Evolutionary conservation across 2,797 vertebrate genomes (phyloP), one percentile per base, ranked within the genome.

Genomic region (Bryconaethiops microstoma): DNA sequence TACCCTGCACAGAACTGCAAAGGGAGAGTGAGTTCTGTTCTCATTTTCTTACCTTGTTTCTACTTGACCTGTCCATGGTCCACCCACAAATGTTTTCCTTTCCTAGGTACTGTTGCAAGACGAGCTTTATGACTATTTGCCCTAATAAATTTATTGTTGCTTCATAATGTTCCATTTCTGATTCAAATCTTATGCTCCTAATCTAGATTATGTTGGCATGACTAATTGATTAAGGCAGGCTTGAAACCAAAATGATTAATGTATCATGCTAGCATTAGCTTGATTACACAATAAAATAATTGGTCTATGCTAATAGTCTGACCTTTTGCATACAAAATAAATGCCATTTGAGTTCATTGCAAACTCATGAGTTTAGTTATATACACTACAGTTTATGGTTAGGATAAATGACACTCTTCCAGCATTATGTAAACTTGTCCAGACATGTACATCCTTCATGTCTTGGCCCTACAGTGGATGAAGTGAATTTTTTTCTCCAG

Each of bases 401-500:
- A 14, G 48, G 48, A 14, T 52, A 13, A 52, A 52, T 14, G 13
- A 52, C 1, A 16, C 0, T 52, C 13, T 52, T 52, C 48, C 13
- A 52, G 48, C 13, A 14, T 13, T 50, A 0, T 52, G 10, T 52
- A 14, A 52, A 52, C 13, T 45, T 45, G 42, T 45, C 42, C 42
- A 45, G 35, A 45, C 42, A 7, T 45, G 42, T 42, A 67, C 23
- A 29, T 1, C 12, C 42, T 42, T 68, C 8, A 48, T 13, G 67
- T 2, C 21, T 48, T 68, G 17, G 52, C 60, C 65, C 25, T 42
- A 10, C 35, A 52, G 13, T 63, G 23, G 5, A 45, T n/a, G 12
- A 68, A 86, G 70, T 59, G 65, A 71, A 45, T 73, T 23, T 48
- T 77, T 45, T 78, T 79, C 80, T 83, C 85, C 14, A 76, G 60